A percentile compares a stretch with the other conserved stretches of the same genome.
These are phyloP conservation scores for Crematogaster levior DNA, from an alignment of 2,888 invertebrate species.

Conservation along the genomic window DNA sequence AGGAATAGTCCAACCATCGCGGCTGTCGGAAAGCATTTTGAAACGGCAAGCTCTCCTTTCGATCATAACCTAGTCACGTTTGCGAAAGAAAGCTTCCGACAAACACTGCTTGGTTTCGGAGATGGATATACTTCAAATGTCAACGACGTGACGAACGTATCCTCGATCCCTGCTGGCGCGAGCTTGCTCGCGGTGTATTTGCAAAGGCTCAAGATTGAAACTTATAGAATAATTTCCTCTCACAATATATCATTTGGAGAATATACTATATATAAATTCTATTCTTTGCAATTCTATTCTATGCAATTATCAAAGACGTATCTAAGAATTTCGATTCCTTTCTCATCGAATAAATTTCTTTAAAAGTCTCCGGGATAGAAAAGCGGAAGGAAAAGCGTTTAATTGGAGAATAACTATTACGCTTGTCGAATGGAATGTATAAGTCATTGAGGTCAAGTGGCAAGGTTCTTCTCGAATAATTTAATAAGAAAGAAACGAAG, in stretches of 20 bases:
- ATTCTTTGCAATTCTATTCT: slow-evolving; percentile 10
- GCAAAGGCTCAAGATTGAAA: slow-evolving; percentile 64
- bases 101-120: slow-evolving; percentile 61
- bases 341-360: background rate
- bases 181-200: slow-evolving; percentile 60
- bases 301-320: background rate
- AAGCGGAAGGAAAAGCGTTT: background rate
- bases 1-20: slow-evolving; percentile 58
- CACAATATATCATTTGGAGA: background rate
- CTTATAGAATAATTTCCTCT: slow-evolving; percentile 38
- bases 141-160: slow-evolving; percentile 71
- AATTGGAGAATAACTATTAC: slow-evolving; percentile 13
- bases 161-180: slow-evolving; percentile 54
- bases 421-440: slow-evolving; percentile 18
- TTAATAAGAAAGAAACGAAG: slow-evolving; percentile 44
- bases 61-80: slow-evolving; percentile 76
- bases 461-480: slow-evolving; percentile 56
- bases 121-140: slow-evolving; percentile 69
- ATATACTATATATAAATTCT: background rate
- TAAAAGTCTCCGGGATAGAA: background rate
- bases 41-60: slow-evolving; percentile 55
- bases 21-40: slow-evolving; percentile 52
- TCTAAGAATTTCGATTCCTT: background rate
- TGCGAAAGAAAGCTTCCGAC: slow-evolving; percentile 72
- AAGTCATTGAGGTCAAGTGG: slow-evolving; percentile 54